These are phyloP conservation scores for Apogon talboti DNA, from an alignment of 2,797 vertebrate species.

Conservation along the genomic window DNA sequence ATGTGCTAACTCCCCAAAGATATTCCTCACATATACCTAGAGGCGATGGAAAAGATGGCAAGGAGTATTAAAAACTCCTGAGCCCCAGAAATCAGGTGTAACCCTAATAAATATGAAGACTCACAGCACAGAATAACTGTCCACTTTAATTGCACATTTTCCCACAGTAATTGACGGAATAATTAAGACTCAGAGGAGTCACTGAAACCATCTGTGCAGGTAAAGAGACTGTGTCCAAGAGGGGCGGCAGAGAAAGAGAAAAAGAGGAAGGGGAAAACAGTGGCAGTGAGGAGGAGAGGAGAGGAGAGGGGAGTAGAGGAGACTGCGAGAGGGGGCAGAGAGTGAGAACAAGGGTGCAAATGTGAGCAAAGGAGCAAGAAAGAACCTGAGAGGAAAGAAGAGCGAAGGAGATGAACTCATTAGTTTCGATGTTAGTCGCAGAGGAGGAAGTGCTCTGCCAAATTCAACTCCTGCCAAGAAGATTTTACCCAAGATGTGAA, in stretches of 20 bases:
- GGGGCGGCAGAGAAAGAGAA: constrained; percentile 22
- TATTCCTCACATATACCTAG: constrained; percentile 47
- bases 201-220: constrained; percentile 82
- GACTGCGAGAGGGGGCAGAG: constrained; percentile 39
- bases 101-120: constrained; percentile 79
- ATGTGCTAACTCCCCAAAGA: constrained; percentile 59
- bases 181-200: constrained; percentile 86
- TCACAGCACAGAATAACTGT: constrained; percentile 64
- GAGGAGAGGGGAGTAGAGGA: constrained; percentile 8
- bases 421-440: constrained; percentile 55
- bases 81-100: constrained; percentile 72
- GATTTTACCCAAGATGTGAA: constrained; percentile 46
- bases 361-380: constrained; percentile 28
- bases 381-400: constrained; percentile 22
- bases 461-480: constrained; percentile 49
- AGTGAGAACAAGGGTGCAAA: constrained; percentile 40
- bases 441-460: constrained; percentile 52
- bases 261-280: constrained; percentile 7
- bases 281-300: constrained; percentile 21
- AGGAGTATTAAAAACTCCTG: constrained; percentile 42
- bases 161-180: constrained; percentile 83
- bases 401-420: constrained; percentile 63
- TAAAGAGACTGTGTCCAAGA: constrained; percentile 62
- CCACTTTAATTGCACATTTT: constrained; percentile 83
- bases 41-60: constrained; percentile 56